These are phyloP conservation scores for Acronicta leporina DNA, from an alignment of 2,888 invertebrate species.

Conservation along the genomic window DNA sequence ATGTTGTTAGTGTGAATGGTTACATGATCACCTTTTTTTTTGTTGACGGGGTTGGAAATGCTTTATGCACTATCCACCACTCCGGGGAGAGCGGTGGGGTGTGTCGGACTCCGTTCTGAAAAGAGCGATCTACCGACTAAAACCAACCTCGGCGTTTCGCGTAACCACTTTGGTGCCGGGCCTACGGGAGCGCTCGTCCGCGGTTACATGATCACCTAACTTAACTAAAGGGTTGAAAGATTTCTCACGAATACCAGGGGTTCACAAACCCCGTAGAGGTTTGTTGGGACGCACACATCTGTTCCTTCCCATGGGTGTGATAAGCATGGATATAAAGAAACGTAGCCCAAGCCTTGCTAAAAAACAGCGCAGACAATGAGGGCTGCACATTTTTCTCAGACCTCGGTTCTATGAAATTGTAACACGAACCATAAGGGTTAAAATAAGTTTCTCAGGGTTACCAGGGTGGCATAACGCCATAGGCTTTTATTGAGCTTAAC, in stretches of 20 bases:
- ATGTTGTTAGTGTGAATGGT: too few relatives aligned
- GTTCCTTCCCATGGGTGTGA: constrained; percentile 8
- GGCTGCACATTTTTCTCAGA: neutral
- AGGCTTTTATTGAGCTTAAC: constrained; percentile 13
- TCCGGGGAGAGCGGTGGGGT: too few relatives aligned
- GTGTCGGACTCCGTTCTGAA: too few relatives aligned
- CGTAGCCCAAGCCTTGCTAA: constrained; percentile 1
- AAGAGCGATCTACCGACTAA: too few relatives aligned
- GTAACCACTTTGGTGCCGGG: too few relatives aligned
- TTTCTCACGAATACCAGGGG: constrained; percentile 37
- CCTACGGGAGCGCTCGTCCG: too few relatives aligned
- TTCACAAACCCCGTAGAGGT: constrained; percentile 6
- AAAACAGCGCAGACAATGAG: neutral
- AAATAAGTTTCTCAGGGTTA: constrained; percentile 22
- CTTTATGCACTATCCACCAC: too few relatives aligned
- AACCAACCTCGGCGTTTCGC: too few relatives aligned
- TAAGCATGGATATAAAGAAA: neutral
- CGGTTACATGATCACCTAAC: neutral
- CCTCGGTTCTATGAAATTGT: neutral
- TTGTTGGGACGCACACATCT: constrained; percentile 8
- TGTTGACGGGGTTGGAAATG: too few relatives aligned
- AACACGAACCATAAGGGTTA: constrained; percentile 13
- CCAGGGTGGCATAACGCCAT: constrained; percentile 24
- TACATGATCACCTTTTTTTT: too few relatives aligned
- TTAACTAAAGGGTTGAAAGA: constrained; percentile 7